Conservation (phyloP, 2,888 invertebrate species). For the Calameuta pallipes region DNA sequence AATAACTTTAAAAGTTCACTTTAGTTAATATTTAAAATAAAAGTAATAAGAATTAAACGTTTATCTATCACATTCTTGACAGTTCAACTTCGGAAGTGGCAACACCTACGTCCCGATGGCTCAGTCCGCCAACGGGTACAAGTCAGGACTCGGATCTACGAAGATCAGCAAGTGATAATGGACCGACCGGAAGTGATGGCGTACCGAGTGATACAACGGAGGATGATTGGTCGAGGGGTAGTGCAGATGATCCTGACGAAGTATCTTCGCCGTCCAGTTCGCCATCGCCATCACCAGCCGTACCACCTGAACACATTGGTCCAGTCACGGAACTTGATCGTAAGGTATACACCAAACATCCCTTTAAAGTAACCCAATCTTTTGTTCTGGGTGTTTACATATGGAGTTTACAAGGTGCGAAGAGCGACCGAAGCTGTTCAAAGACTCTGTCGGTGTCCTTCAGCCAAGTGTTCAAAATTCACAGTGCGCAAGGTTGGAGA, state of each 20-base stretch:
- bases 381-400: too few relatives aligned
- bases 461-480: constrained; percentile 78
- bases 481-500: constrained; percentile 86
- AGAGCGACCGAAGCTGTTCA: constrained; percentile 75
- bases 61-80: neutral
- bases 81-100: constrained; percentile 62
- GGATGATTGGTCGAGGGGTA: constrained; percentile 79
- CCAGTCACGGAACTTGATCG: constrained; percentile 75
- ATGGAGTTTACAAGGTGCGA: constrained; percentile 46
- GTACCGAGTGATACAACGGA: constrained; percentile 75
- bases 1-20: too few relatives aligned
- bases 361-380: too few relatives aligned
- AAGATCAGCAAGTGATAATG: constrained; percentile 62
- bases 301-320: constrained; percentile 61
- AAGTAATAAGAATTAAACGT: too few relatives aligned
- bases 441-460: constrained; percentile 79
- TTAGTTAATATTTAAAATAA: too few relatives aligned
- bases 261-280: constrained; percentile 63
- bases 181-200: constrained; percentile 69
- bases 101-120: constrained; percentile 50
- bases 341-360: constrained; percentile 56
- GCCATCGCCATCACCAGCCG: constrained; percentile 50
- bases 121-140: constrained; percentile 50
- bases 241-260: constrained; percentile 75
- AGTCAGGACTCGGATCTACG: constrained; percentile 58